These are phyloP conservation scores for Dunckerocampus dactyliophorus DNA, from an alignment of 2,113 vertebrate species.

Conservation along the genomic window DNA sequence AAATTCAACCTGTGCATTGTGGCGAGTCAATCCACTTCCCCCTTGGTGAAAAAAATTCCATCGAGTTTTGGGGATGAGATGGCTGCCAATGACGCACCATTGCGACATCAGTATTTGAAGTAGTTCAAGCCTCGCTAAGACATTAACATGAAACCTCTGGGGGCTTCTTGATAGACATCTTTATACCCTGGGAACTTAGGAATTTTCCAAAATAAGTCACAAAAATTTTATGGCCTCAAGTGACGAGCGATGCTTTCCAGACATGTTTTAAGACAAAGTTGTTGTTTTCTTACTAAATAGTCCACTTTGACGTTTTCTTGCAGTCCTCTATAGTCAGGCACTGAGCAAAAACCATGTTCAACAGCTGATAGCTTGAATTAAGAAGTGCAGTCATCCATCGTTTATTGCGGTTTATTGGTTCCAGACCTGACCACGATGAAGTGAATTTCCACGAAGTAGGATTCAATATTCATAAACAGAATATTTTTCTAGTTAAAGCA, in stretches of 20 bases:
- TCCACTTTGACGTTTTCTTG: not conserved
- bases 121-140: not conserved
- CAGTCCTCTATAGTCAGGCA: too few relatives aligned
- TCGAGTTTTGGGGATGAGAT: not conserved
- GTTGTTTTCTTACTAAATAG: not conserved
- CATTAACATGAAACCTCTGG: not conserved
- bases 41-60: not conserved
- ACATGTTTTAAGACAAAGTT: not conserved
- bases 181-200: not conserved
- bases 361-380: too few relatives aligned
- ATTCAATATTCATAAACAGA: too few relatives aligned
- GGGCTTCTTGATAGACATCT: too few relatives aligned
- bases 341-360: too few relatives aligned
- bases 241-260: not conserved
- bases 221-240: not conserved
- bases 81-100: conserved; percentile 3
- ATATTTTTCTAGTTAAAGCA: too few relatives aligned
- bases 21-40: not conserved
- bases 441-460: too few relatives aligned
- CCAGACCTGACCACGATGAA: too few relatives aligned
- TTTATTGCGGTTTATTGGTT: too few relatives aligned
- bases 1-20: conserved; percentile 19
- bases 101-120: not conserved
- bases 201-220: not conserved
- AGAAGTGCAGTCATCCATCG: too few relatives aligned